Evolutionary conservation across 2,888 invertebrate genomes (phyloP).

Genomic region (Rhingia campestris): DNA sequence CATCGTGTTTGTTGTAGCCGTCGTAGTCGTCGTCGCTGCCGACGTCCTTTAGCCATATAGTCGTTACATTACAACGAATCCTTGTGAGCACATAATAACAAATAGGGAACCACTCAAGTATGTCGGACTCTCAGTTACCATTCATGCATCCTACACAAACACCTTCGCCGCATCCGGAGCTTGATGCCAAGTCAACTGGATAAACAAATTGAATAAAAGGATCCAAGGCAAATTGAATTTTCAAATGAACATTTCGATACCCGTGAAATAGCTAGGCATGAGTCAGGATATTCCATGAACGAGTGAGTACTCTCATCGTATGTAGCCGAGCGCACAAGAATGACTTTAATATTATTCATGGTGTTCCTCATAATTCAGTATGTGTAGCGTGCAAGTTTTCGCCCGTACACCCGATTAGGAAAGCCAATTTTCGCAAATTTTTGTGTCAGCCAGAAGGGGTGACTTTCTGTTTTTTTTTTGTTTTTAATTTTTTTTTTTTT

Average conservation of each 20-base stretch:
- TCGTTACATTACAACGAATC: neutral
- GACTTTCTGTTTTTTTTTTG: too few relatives aligned
- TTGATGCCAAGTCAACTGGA: conserved; percentile 67
- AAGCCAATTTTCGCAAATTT: conserved; percentile 9
- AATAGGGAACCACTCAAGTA: conserved; percentile 68
- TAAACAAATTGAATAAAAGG: conserved; percentile 69
- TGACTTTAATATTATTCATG: conserved; percentile 62
- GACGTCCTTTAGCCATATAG: neutral
- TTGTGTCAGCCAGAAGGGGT: too few relatives aligned
- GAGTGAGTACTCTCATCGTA: neutral
- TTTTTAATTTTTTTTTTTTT: too few relatives aligned
- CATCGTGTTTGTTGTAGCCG: neutral
- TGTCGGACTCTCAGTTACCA: conserved; percentile 63
- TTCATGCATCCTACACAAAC: conserved; percentile 67
- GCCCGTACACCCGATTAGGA: conserved; percentile 18
- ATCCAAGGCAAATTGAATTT: conserved; percentile 69
- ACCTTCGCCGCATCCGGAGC: conserved; percentile 63
- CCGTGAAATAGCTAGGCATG: conserved; percentile 64
- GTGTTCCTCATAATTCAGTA: conserved; percentile 55
- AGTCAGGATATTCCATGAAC: conserved; percentile 32
- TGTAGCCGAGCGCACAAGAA: neutral
- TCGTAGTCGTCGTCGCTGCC: neutral
- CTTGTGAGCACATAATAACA: conserved; percentile 65
- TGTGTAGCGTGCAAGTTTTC: conserved; percentile 55
- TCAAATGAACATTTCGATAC: conserved; percentile 60